Conservation (phyloP, 2,113 vertebrate genomes). For the Malurus alboscapulatus region DNA sequence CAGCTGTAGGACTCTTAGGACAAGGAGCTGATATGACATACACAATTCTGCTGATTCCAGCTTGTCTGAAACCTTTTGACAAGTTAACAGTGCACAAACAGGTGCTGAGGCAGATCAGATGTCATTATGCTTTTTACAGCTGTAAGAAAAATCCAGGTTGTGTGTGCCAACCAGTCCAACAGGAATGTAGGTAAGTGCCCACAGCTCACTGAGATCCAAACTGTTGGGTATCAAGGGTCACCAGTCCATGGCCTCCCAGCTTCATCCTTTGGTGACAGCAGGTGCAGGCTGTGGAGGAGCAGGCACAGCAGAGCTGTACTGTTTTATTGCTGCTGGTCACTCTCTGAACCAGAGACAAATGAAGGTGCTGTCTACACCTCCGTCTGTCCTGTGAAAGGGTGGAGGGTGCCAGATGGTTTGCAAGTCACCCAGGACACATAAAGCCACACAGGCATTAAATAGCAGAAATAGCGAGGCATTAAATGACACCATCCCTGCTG, state of each 20-base stretch:
- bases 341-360: neutral
- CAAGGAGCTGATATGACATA: neutral
- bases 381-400: neutral
- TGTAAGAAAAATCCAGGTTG: neutral
- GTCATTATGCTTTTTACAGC: neutral
- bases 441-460: slow-evolving; percentile 51
- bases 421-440: slow-evolving; percentile 53
- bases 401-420: slow-evolving; percentile 45
- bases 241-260: neutral
- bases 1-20: slow-evolving; percentile 35
- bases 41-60: slow-evolving; percentile 15
- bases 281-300: neutral
- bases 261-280: neutral
- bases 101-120: slow-evolving; percentile 19
- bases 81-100: slow-evolving; percentile 14
- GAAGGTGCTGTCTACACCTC: slow-evolving; percentile 27
- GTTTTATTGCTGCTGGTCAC: neutral
- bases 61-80: slow-evolving; percentile 23
- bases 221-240: neutral
- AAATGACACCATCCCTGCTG: slow-evolving; percentile 54
- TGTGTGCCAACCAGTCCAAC: neutral
- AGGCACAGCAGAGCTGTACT: neutral
- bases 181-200: neutral
- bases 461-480: slow-evolving; percentile 38
- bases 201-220: neutral